phyloP scores from a whole-genome alignment of 1,140 invertebrate species.

The Amyelois transitella region DNA sequence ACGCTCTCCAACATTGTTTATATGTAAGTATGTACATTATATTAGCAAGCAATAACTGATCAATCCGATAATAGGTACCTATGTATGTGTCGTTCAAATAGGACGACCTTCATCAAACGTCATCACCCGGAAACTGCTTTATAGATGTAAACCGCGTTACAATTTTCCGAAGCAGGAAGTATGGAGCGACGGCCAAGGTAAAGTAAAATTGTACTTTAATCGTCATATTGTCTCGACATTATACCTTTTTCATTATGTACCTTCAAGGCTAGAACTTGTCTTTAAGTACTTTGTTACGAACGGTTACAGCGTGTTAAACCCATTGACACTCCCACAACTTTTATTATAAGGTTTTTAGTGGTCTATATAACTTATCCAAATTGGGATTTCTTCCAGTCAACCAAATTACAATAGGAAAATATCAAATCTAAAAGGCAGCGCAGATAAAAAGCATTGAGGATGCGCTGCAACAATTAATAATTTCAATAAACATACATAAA shows the following conservation, averaged over 20 bases:
- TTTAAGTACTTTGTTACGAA: not conserved
- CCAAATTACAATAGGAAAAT: too few relatives aligned
- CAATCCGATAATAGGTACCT: not conserved
- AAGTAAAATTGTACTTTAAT: conserved; percentile 44
- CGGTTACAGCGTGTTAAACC: too few relatives aligned
- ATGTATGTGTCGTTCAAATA: conserved; percentile 1
- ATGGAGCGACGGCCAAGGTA: conserved; percentile 48
- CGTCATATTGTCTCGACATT: conserved; percentile 6
- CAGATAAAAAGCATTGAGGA: too few relatives aligned
- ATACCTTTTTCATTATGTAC: conserved; percentile 2
- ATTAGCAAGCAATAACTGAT: not conserved
- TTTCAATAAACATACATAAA: too few relatives aligned
- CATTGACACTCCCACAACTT: too few relatives aligned
- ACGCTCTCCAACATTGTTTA: not conserved
- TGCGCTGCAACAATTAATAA: too few relatives aligned
- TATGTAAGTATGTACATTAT: not conserved
- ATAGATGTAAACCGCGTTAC: conserved; percentile 58
- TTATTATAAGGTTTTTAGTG: too few relatives aligned
- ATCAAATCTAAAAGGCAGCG: too few relatives aligned
- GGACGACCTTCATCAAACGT: conserved; percentile 43
- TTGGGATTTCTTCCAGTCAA: too few relatives aligned
- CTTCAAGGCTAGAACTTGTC: not conserved
- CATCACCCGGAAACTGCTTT: conserved; percentile 60
- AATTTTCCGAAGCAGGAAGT: conserved; percentile 69
- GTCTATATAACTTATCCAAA: too few relatives aligned